Evolutionary conservation across 1,140 invertebrate genomes (phyloP), one percentile per base, ranked within the genome.

Genomic region (Spodoptera litura): DNA sequence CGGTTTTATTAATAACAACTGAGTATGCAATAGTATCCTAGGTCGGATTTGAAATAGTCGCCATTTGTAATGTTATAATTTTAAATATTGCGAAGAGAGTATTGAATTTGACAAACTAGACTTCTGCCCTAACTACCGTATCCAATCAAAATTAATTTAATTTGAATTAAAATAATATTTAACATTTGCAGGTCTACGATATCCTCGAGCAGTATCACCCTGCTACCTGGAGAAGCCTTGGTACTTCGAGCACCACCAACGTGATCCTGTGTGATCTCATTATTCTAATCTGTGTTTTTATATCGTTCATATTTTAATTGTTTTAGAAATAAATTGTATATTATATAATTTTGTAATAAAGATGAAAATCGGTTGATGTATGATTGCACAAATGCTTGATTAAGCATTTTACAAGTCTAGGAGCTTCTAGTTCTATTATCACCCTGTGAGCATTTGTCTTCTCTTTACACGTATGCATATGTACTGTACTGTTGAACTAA

Each of bases 161-260:
- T 5, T 31, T 31, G 3, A 31, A 31, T 4, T 1, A 31, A 31
- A 62, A 12, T 66, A 11, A 11, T 66, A 5, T 20, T 20, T 25
- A 79, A 27, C 80, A 85, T 8, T 91, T 91, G 76, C 86, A 93
- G 92, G 25, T 85, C 85, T 56, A 55, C 31, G 20, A 83, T 92
- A 15, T 68, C 84, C 0, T 61, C 68, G 10, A 78, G 81, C 0
- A 79, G 78, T 13, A 25, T 93, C 5, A 84, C 82, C 5, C 78
- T 94, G 12, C 74, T 80, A 31, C 71, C 88, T n/a, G 92, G 92
- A 49, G 92, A 94, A 85, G 86, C 87, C 1, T 27, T 94, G 5
- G 85, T 93, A 4, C 80, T 93, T 0, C 83, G 78, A 75, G 70
- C 88, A 2, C 82, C 84, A 10, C 85, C 90, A 4, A 79, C 84